A percentile compares a stretch with the other conserved stretches of the same genome.
These are phyloP conservation scores for Drosophila acutilabella DNA, from an alignment of 2,888 invertebrate species.

Conservation along the genomic window DNA sequence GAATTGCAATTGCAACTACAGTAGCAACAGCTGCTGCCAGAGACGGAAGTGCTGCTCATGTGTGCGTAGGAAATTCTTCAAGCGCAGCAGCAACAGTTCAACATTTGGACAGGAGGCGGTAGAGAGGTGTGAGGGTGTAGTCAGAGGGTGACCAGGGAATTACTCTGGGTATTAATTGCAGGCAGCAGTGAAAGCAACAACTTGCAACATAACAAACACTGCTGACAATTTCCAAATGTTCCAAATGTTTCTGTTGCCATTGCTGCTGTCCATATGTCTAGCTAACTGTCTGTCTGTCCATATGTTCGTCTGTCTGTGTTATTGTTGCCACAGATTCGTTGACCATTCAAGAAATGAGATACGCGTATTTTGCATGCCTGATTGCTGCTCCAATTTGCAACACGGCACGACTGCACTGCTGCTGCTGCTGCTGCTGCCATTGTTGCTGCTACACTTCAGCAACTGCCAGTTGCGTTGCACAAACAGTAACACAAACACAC, in stretches of 20 bases:
- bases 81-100: constrained; percentile 61
- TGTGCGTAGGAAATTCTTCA: constrained; percentile 58
- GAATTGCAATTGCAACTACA: constrained; percentile 24
- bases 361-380: constrained; percentile 56
- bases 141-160: neutral
- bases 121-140: neutral
- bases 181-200: constrained; percentile 40
- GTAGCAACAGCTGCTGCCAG: constrained; percentile 37
- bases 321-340: constrained; percentile 27
- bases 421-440: constrained; percentile 50
- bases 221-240: constrained; percentile 41
- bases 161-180: constrained; percentile 45
- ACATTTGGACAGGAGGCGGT: constrained; percentile 31
- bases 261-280: neutral
- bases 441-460: constrained; percentile 67
- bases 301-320: neutral
- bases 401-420: constrained; percentile 43
- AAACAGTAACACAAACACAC: constrained; percentile 43
- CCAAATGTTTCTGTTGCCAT: neutral
- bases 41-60: constrained; percentile 60
- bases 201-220: constrained; percentile 40
- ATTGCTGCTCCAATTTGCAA: constrained; percentile 56
- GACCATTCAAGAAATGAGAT: constrained; percentile 55
- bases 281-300: neutral
- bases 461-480: constrained; percentile 64